phyloP scores from a whole-genome alignment of 2,888 invertebrate species.

The Deilephila elpenor region DNA sequence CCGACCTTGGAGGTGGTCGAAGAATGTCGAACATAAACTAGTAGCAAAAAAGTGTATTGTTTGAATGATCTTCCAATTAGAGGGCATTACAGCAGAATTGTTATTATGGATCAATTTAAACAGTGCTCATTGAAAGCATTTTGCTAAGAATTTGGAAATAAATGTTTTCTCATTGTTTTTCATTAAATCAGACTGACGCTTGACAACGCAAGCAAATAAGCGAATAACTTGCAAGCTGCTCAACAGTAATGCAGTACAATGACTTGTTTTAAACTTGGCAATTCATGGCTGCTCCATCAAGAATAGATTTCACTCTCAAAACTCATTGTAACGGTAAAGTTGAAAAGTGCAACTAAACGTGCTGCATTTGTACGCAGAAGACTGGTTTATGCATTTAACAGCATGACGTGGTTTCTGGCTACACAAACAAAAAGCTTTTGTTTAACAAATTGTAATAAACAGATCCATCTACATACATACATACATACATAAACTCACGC shows the following conservation, averaged over 20 bases:
- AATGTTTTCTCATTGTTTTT: neutral
- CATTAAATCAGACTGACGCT: neutral
- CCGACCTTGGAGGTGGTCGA: too few relatives aligned
- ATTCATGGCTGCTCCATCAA: neutral
- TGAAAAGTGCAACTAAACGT: constrained; percentile 5
- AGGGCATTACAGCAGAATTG: too few relatives aligned
- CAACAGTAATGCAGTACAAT: neutral
- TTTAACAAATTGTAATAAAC: neutral
- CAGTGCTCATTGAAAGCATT: too few relatives aligned
- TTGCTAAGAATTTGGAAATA: too few relatives aligned
- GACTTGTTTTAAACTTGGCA: neutral
- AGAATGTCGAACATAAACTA: too few relatives aligned
- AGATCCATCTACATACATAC: neutral
- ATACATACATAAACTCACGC: too few relatives aligned
- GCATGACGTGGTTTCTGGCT: neutral
- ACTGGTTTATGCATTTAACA: neutral
- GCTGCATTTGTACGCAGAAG: neutral
- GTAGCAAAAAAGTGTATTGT: too few relatives aligned
- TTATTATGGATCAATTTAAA: too few relatives aligned
- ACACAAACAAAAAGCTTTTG: neutral
- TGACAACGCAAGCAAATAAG: neutral
- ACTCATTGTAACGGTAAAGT: neutral
- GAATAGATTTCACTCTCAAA: constrained; percentile 10
- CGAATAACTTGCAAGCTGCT: neutral
- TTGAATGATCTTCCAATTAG: too few relatives aligned